A percentile compares a stretch with the other conserved stretches of the same genome.
Conservation (phyloP, 1,140 invertebrate genomes). For the Subanguina moxae region DNA sequence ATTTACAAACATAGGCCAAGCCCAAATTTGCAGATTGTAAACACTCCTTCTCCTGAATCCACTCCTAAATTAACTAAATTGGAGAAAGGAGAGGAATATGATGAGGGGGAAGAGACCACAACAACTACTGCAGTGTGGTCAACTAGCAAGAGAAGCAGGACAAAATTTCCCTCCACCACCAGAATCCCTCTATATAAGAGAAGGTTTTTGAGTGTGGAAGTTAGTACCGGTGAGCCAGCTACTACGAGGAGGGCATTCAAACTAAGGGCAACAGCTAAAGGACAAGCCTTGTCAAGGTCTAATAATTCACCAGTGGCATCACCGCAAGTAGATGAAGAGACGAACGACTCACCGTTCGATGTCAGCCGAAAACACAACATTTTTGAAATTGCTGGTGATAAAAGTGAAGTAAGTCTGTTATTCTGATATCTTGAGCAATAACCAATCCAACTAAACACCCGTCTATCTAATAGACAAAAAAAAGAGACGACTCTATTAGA, state of each 20-base stretch:
- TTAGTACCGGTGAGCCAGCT: background rate
- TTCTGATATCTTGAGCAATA: no score
- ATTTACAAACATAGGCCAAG: background rate
- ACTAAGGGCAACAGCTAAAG: background rate
- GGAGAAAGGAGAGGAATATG: background rate
- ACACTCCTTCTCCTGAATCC: background rate
- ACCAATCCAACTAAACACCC: no score
- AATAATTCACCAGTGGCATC: background rate
- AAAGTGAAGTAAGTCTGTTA: no score
- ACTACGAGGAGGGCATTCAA: background rate
- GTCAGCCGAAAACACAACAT: background rate
- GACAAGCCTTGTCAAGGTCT: background rate
- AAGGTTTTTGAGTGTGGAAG: background rate
- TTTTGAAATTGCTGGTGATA: no score
- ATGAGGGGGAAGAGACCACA: background rate
- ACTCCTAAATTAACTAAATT: background rate
- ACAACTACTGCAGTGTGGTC: background rate
- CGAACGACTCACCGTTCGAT: conserved; percentile 29
- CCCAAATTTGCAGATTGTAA: background rate
- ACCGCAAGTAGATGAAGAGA: conserved; percentile 35
- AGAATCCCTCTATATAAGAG: background rate
- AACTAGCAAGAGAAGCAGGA: background rate
- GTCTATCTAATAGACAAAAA: no score
- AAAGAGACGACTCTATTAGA: no score
- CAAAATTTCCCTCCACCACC: background rate